A percentile compares a stretch with the other conserved stretches of the same genome.
phyloP scores from a whole-genome alignment of 2,888 invertebrate genomes.

The Eristalis arbustorum region DNA sequence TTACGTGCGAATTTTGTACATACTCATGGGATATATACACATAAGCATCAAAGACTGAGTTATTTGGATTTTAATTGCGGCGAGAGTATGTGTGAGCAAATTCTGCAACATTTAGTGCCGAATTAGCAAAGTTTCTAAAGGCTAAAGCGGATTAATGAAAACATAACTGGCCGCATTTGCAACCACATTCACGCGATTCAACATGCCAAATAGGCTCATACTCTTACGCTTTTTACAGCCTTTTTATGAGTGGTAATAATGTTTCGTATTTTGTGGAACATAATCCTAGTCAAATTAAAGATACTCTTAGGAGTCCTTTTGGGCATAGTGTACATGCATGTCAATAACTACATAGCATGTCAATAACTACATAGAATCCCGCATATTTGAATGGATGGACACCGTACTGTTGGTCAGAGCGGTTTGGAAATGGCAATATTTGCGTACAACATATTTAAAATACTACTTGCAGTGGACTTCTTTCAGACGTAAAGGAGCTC shows the following conservation, averaged over 20 bases:
- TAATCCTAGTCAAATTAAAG: not conserved
- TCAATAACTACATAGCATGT: not conserved
- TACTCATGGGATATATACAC: not conserved
- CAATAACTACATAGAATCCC: not conserved
- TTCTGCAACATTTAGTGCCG: not conserved
- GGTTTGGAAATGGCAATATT: too few species aligned
- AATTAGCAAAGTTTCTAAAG: not conserved
- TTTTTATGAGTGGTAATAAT: not conserved
- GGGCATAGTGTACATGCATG: not conserved
- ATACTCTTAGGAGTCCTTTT: not conserved
- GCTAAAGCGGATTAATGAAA: not conserved
- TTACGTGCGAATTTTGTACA: not conserved
- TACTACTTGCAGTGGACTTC: too few species aligned
- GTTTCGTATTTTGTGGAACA: not conserved
- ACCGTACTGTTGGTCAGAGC: too few species aligned
- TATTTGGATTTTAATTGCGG: not conserved
- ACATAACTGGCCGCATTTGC: not conserved
- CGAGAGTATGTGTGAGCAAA: not conserved
- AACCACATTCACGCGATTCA: not conserved
- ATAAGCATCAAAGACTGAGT: not conserved
- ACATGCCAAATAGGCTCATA: not conserved
- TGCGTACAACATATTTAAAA: too few species aligned
- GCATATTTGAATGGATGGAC: too few species aligned
- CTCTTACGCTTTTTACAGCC: not conserved
- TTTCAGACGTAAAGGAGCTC: too few species aligned